Evolutionary conservation across 2,113 vertebrate species (phyloP).

Genomic region (Mesembrinibis cayennensis): DNA sequence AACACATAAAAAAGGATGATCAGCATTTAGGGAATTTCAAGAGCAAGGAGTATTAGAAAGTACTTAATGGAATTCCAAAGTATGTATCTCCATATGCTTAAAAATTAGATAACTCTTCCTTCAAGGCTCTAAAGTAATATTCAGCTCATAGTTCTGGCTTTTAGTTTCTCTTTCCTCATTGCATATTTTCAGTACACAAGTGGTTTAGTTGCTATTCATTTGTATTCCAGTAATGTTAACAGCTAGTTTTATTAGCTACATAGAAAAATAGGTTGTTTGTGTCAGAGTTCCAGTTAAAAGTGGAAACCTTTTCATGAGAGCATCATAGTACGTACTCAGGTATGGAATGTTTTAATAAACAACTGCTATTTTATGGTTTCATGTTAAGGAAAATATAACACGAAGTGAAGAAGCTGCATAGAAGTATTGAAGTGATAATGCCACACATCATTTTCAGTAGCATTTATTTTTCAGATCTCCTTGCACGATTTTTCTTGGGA

Average conservation of each 20-base stretch:
- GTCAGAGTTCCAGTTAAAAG: background rate
- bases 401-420: background rate
- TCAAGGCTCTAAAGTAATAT: background rate
- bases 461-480: background rate
- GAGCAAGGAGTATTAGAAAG: background rate
- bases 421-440: background rate
- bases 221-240: background rate
- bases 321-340: background rate
- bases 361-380: background rate
- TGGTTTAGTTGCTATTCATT: background rate
- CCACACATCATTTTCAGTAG: background rate
- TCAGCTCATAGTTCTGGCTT: background rate
- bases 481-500: background rate
- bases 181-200: background rate
- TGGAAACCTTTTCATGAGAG: background rate
- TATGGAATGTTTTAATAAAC: background rate
- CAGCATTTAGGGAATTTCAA: background rate
- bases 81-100: background rate
- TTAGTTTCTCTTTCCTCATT: background rate
- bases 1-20: background rate
- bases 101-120: background rate
- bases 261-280: background rate
- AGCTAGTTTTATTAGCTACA: background rate
- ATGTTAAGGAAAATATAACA: background rate
- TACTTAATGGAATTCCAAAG: background rate